phyloP scores from a whole-genome alignment of 1,140 invertebrate genomes.

The Tetranychus urticae region DNA sequence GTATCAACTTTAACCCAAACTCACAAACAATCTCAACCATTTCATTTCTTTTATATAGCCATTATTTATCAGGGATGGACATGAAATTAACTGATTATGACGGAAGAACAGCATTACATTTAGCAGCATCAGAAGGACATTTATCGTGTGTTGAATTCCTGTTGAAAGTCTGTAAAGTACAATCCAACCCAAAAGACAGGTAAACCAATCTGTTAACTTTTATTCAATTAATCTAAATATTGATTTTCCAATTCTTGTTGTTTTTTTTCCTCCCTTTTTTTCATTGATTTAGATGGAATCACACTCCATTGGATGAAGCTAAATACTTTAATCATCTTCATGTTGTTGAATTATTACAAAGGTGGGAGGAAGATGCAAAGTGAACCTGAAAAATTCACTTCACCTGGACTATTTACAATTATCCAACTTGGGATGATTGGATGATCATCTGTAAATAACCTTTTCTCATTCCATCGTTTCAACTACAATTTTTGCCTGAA shows the following conservation, averaged over 20 bases:
- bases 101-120: slow-evolving; percentile 67
- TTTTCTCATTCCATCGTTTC: too few relatives aligned
- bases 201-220: slow-evolving; percentile 16
- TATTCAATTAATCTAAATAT: background rate
- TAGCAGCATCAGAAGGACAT: slow-evolving; percentile 73
- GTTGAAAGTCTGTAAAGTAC: slow-evolving; percentile 55
- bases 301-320: slow-evolving; percentile 63
- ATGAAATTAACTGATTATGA: slow-evolving; percentile 77
- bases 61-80: slow-evolving; percentile 63
- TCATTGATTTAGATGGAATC: slow-evolving; percentile 53
- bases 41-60: background rate
- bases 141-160: slow-evolving; percentile 64
- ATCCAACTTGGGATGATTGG: too few relatives aligned
- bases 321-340: slow-evolving; percentile 47
- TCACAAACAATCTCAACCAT: too few relatives aligned
- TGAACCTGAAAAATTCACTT: too few relatives aligned
- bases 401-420: too few relatives aligned
- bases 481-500: too few relatives aligned
- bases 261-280: background rate
- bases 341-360: slow-evolving; percentile 42
- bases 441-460: too few relatives aligned
- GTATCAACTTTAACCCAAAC: background rate
- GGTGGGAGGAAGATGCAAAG: slow-evolving; percentile 10
- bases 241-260: background rate
- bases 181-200: slow-evolving; percentile 47